Percentiles rank a stretch among this genome's conserved stretches.
Evolutionary conservation across 30 jellyfish, hydroid and myxozoan species (phyloP).

Genomic region (Aurelia coerulea): DNA sequence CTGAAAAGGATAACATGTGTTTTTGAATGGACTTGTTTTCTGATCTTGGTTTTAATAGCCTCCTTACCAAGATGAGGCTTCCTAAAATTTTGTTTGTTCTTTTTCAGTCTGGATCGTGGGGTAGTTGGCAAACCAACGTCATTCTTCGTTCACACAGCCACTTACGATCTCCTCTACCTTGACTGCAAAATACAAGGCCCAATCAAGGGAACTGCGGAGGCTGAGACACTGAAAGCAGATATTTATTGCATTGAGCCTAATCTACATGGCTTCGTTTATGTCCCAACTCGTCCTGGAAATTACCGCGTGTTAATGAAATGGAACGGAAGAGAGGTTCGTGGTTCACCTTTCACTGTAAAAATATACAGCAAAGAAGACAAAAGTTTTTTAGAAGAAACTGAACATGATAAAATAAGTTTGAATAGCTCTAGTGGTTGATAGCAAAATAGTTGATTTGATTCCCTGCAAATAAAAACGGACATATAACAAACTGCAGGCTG

Average conservation of each 20-base stretch:
- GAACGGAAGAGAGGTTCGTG: slow-evolving; percentile 62
- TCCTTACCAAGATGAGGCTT: background rate
- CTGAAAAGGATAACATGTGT: too few species aligned
- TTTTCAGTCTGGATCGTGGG: slow-evolving; percentile 38
- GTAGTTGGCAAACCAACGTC: slow-evolving; percentile 60
- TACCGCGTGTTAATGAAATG: slow-evolving; percentile 31
- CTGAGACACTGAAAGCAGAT: slow-evolving; percentile 20
- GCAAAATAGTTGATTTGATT: background rate
- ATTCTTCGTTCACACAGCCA: slow-evolving; percentile 63
- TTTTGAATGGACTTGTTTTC: too few species aligned
- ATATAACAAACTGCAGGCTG: too few species aligned
- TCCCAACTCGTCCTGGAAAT: slow-evolving; percentile 32
- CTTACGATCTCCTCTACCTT: slow-evolving; percentile 45
- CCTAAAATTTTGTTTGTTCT: background rate
- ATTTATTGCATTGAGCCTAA: slow-evolving; percentile 63
- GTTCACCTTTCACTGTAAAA: slow-evolving; percentile 54
- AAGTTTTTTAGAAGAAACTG: slow-evolving; percentile 30
- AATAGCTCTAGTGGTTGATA: background rate
- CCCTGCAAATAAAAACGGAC: too few species aligned
- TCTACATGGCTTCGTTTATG: slow-evolving; percentile 53
- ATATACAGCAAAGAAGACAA: background rate
- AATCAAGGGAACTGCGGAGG: background rate
- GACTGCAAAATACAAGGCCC: slow-evolving; percentile 33
- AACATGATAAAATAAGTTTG: slow-evolving; percentile 4
- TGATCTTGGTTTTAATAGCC: background rate